phyloP scores from a whole-genome alignment of 2,113 vertebrate genomes.

The Danio rerio region GRCz12tu NC_133181.1:36149501-36150000 shows the following conservation, averaged over 20 bases:
- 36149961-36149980: too few relatives aligned
- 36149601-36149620: conserved; percentile 36
- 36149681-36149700: conserved; percentile 36
- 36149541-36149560: conserved; percentile 37
- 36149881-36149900: too few relatives aligned
- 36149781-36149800: background rate
- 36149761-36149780: background rate
- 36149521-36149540: background rate
- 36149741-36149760: conserved; percentile 8
- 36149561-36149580: conserved; percentile 16
- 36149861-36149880: too few relatives aligned
- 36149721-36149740: conserved; percentile 26
- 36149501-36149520: background rate
- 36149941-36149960: too few relatives aligned
- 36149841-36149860: too few relatives aligned
- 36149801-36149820: background rate
- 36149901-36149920: too few relatives aligned
- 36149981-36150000: too few relatives aligned
- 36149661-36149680: conserved; percentile 36
- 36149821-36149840: too few relatives aligned
- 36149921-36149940: too few relatives aligned
- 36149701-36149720: conserved; percentile 15
- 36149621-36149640: conserved; percentile 39
- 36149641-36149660: conserved; percentile 45
- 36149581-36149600: conserved; percentile 18